phyloP scores from a whole-genome alignment of 2,797 vertebrate species.

The Gadopsis marmoratus region DNA sequence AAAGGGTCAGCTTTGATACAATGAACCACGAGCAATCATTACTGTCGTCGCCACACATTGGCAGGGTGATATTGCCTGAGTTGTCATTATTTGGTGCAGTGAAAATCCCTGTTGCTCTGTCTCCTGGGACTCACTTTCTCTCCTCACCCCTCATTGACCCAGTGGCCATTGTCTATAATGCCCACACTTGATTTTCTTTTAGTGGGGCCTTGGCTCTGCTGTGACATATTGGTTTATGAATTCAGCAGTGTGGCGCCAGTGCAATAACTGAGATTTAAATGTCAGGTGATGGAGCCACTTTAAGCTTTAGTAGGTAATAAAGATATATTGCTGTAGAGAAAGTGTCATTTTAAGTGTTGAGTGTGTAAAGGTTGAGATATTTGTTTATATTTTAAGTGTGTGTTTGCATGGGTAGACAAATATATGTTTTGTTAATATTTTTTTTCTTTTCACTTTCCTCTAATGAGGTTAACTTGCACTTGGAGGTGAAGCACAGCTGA shows the following conservation, averaged over 20 bases:
- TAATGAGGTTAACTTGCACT: constrained; percentile 57
- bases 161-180: constrained; percentile 60
- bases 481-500: constrained; percentile 50
- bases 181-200: constrained; percentile 37
- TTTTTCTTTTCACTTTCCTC: constrained; percentile 36
- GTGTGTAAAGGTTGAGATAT: constrained; percentile 48
- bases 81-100: constrained; percentile 74
- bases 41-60: constrained; percentile 62
- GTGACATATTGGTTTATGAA: constrained; percentile 67
- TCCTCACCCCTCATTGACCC: constrained; percentile 76
- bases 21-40: constrained; percentile 65
- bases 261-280: constrained; percentile 80
- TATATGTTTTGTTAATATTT: constrained; percentile 1
- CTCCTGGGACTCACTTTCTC: constrained; percentile 64
- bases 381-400: constrained; percentile 21
- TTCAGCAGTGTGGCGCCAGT: constrained; percentile 58
- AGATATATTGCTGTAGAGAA: constrained; percentile 44
- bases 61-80: constrained; percentile 69
- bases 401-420: constrained; percentile 9
- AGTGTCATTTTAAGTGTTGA: constrained; percentile 47
- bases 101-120: constrained; percentile 66
- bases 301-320: constrained; percentile 71
- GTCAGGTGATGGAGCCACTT: constrained; percentile 67
- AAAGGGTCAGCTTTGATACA: constrained; percentile 73
- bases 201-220: constrained; percentile 50